A percentile compares a stretch with the other conserved stretches of the same genome.
phyloP scores from a whole-genome alignment of 2,113 vertebrate species.

The Corythaixoides concolor region DNA sequence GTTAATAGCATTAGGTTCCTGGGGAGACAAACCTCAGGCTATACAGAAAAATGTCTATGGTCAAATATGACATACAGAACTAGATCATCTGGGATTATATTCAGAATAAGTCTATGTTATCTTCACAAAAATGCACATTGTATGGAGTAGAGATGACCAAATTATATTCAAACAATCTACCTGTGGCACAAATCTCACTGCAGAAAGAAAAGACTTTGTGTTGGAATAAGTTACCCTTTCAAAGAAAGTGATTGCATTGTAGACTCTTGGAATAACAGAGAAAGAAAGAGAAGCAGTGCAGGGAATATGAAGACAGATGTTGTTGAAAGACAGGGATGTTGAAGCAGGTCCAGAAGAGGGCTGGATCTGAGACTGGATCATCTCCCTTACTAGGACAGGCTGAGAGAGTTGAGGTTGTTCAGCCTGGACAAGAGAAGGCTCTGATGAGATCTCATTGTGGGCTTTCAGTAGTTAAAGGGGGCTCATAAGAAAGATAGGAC shows the following conservation, averaged over 20 bases:
- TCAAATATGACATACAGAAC: background rate
- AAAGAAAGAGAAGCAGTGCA: background rate
- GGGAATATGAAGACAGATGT: background rate
- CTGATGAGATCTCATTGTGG: accelerated
- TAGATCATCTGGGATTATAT: background rate
- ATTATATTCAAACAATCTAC: background rate
- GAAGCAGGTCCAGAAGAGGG: accelerated
- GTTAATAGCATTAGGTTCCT: background rate
- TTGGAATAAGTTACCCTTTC: background rate
- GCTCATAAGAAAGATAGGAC: background rate
- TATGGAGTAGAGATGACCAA: background rate
- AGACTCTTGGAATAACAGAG: background rate
- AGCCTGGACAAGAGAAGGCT: background rate
- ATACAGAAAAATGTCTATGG: background rate
- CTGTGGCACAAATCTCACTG: background rate
- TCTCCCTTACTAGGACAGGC: background rate
- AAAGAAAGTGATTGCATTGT: background rate
- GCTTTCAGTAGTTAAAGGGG: background rate
- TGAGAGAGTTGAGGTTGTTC: background rate
- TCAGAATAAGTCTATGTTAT: background rate
- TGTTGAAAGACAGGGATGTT: background rate
- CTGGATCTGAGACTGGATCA: background rate
- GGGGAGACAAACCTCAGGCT: background rate
- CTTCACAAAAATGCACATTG: background rate
- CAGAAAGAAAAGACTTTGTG: background rate